Conservation (phyloP, 2,113 vertebrate species). For the Indri indri region DNA sequence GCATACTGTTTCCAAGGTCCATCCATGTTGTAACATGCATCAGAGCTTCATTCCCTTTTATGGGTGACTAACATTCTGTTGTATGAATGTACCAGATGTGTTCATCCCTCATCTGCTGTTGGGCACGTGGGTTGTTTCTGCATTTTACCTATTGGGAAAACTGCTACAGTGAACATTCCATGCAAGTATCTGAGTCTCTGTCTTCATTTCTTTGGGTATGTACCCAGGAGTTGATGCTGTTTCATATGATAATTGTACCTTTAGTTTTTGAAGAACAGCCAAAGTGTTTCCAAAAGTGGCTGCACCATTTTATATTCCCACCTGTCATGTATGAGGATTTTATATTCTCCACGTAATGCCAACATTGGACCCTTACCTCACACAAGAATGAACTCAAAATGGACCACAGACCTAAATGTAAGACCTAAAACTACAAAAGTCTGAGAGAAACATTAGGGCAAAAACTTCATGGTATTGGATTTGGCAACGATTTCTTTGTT, state of each 20-base stretch:
- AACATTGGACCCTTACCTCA: no score
- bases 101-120: background rate
- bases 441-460: no score
- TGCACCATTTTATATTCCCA: background rate
- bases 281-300: background rate
- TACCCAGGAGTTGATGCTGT: background rate
- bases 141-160: background rate
- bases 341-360: no score
- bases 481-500: no score
- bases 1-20: background rate
- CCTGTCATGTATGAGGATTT: no score
- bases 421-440: no score
- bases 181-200: background rate
- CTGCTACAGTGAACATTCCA: background rate
- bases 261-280: background rate
- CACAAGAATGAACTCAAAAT: no score
- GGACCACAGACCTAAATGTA: no score
- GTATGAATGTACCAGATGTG: background rate
- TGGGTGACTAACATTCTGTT: background rate
- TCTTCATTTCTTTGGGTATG: background rate
- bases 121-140: background rate
- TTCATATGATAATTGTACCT: background rate
- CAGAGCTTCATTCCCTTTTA: background rate
- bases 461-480: no score
- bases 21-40: background rate